Conservation (phyloP, 1,140 invertebrate species). For the Agrilus planipennis region DNA sequence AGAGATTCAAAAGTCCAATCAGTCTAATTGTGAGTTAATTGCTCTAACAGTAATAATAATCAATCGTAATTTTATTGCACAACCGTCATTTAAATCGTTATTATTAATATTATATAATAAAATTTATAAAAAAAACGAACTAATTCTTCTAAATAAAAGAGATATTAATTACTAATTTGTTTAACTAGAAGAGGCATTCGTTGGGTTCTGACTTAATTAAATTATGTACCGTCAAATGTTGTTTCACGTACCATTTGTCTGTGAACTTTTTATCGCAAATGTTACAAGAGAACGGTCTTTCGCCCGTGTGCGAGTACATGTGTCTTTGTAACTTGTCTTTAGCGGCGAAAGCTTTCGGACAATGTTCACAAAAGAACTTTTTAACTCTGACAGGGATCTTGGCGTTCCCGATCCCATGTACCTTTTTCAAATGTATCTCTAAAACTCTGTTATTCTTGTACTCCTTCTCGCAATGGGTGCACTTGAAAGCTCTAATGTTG, state of each 20-base stretch:
- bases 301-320: conserved; percentile 53
- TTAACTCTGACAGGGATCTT: conserved; percentile 17
- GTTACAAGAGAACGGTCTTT: conserved; percentile 52
- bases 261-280: conserved; percentile 44
- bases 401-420: conserved; percentile 19
- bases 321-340: conserved; percentile 49
- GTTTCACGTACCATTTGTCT: conserved; percentile 21
- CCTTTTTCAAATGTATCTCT: conserved; percentile 20
- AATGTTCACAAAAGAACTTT: conserved; percentile 21
- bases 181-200: too few species aligned
- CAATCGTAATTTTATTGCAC: too few species aligned
- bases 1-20: too few species aligned
- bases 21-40: too few species aligned
- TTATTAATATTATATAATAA: too few species aligned
- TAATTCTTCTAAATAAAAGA: too few species aligned
- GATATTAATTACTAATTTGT: too few species aligned
- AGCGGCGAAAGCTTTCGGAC: conserved; percentile 41
- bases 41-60: too few species aligned
- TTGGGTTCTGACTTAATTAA: too few species aligned
- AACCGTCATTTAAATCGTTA: too few species aligned
- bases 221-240: conserved; percentile 19
- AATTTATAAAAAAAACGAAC: too few species aligned
- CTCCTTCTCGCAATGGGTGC: conserved; percentile 23
- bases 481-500: conserved; percentile 19
- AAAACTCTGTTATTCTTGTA: conserved; percentile 21